A percentile compares a stretch with the other conserved stretches of the same genome.
Evolutionary conservation across 2,113 vertebrate species (phyloP).

Genomic region (Onychorhynchus coronatus): DNA sequence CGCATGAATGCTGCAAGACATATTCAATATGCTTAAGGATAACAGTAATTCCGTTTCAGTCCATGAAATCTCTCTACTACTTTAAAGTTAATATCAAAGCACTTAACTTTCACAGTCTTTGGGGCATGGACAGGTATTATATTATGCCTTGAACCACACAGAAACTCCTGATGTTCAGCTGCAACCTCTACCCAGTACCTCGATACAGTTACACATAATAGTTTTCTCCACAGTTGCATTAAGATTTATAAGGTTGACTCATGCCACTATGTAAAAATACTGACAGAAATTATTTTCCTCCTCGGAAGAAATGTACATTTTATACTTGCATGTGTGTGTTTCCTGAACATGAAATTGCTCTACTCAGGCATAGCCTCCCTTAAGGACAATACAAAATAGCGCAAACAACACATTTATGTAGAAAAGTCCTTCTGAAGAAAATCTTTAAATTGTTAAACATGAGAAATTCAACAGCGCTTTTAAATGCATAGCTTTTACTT

Average conservation of each 20-base stretch:
- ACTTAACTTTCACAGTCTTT: neutral
- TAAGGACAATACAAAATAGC: neutral
- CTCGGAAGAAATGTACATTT: neutral
- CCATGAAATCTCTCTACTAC: neutral
- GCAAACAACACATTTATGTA: neutral
- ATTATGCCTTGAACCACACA: neutral
- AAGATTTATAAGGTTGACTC: neutral
- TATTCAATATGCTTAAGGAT: neutral
- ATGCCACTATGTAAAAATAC: neutral
- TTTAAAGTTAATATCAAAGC: neutral
- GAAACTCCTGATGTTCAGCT: neutral
- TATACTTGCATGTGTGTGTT: neutral
- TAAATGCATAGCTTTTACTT: conserved; percentile 24
- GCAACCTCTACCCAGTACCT: neutral
- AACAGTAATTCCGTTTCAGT: neutral
- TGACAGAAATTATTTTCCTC: neutral
- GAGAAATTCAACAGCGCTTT: neutral
- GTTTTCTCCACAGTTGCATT: neutral
- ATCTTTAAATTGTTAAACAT: neutral
- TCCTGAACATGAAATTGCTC: neutral
- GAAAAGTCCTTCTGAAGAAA: neutral
- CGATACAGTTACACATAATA: neutral
- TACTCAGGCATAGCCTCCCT: neutral
- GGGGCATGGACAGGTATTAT: neutral
- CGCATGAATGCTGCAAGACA: neutral